Base-by-base conservation (phyloP, 2,113 vertebrate genomes). In the Elephantulus edwardii region DNA sequence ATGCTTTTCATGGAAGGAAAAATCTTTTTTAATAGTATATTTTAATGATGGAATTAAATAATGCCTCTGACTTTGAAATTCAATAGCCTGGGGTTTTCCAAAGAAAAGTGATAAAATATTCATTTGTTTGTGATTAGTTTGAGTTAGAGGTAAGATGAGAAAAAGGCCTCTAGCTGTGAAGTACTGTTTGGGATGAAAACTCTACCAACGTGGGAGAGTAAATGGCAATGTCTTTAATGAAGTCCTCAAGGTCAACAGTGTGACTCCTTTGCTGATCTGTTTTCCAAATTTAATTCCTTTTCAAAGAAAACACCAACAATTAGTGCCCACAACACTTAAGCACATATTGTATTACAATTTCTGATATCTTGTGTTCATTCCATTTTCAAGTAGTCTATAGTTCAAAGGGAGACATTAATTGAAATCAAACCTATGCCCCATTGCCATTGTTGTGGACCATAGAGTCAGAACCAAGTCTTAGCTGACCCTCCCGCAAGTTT, bases 41-140 rank as follows among this genome's bases (percentile, higher is more conserved):
- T 96, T 96, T 96, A 97, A 97, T 96, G 83, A 90, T 95, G 85
- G 91, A 96, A 95, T 96, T 96, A 96, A 97, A 96, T 96, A 95
- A 95, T 90, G 72, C 58, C 83, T 95, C 96, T 85, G 74, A 84
- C 81, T 94, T 92, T 95, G 94, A 97, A 97, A 97, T 97, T 95
- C 96, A 97, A 90, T 96, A 95, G 87, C 96, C 95, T 91, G 90
- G 74, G 93, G 96, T 97, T 96, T 96, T 97, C 96, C 96, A 97
- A 97, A 89, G 90, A 91, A 87, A 95, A 94, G 79, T 78, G 87
- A 98, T 97, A 95, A 97, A 98, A 97, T 97, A 97, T 97, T 97
- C 0, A 97, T 97, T 89, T 93, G 95, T 95, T 95, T 96, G 83
- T 97, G 97, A 97, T 97, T 97, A 97, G 92, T 93, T 79, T 97